These are phyloP conservation scores for Tribolium castaneum DNA, from an alignment of 1,140 invertebrate species.

Conservation along the genomic window DNA sequence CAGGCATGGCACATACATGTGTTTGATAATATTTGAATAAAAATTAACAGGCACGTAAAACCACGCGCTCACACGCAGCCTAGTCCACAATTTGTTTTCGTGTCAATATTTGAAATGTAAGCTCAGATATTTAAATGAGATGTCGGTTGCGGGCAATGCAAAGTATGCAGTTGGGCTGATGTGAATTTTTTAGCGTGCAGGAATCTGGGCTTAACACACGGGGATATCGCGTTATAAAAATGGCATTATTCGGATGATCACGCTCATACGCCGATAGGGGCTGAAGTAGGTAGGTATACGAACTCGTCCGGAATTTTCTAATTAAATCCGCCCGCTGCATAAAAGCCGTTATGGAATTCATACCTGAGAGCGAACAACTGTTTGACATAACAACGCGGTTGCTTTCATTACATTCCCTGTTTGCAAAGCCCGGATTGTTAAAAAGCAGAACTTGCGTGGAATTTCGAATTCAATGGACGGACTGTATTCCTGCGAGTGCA, in stretches of 20 bases:
- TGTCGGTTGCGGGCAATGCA: neutral
- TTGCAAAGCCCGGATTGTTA: conserved; percentile 55
- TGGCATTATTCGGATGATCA: conserved; percentile 38
- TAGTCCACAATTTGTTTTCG: neutral
- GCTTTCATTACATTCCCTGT: conserved; percentile 59
- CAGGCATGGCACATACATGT: neutral
- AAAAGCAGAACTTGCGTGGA: conserved; percentile 55
- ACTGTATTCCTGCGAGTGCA: neutral
- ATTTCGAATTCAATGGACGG: conserved; percentile 49
- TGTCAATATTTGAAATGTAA: neutral
- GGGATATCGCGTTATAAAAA: conserved; percentile 36
- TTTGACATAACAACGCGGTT: conserved; percentile 58
- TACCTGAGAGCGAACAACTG: conserved; percentile 60
- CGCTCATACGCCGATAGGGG: conserved; percentile 33
- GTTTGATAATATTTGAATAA: neutral
- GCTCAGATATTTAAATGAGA: neutral
- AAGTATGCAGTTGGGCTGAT: conserved; percentile 13
- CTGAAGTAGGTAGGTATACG: conserved; percentile 41
- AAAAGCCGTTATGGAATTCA: conserved; percentile 60
- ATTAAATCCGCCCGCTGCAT: conserved; percentile 58
- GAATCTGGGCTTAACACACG: conserved; percentile 27
- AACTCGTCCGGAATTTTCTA: conserved; percentile 57
- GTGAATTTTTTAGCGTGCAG: conserved; percentile 30
- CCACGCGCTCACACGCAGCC: neutral
- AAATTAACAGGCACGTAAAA: neutral